phyloP scores from a whole-genome alignment of 1,140 invertebrate genomes.

The Conopomorpha cramerella region DNA sequence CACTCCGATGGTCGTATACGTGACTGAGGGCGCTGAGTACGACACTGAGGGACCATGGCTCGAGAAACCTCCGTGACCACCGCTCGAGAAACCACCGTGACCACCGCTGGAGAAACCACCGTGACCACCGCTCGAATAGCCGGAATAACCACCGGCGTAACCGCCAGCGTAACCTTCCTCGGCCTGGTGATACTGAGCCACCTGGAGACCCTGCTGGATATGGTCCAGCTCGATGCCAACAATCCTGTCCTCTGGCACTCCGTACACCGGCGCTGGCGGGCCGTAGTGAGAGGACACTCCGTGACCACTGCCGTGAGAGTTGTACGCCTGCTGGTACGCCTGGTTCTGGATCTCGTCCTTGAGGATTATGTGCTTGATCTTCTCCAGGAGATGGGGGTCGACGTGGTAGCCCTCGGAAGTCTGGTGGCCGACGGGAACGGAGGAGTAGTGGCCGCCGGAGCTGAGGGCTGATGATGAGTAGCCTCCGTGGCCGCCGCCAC shows the following conservation, averaged over 20 bases:
- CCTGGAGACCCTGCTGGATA: constrained; percentile 68
- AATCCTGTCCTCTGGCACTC: constrained; percentile 63
- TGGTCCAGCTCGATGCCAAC: constrained; percentile 69
- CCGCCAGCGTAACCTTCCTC: constrained; percentile 36
- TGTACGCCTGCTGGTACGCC: constrained; percentile 37
- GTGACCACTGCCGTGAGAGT: constrained; percentile 49
- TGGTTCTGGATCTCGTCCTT: constrained; percentile 74
- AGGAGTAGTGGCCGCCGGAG: constrained; percentile 72
- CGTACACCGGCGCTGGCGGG: constrained; percentile 57
- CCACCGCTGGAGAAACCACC: constrained; percentile 24
- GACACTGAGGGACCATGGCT: constrained; percentile 20
- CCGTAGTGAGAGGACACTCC: constrained; percentile 64
- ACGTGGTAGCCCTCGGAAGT: constrained; percentile 79
- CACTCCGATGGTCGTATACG: constrained; percentile 47
- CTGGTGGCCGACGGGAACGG: constrained; percentile 73
- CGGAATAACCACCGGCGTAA: constrained; percentile 22
- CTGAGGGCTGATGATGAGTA: constrained; percentile 34
- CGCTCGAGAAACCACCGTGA: constrained; percentile 11
- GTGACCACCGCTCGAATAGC: constrained; percentile 27
- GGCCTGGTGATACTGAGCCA: constrained; percentile 66
- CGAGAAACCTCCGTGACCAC: constrained; percentile 18
- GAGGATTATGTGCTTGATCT: constrained; percentile 79
- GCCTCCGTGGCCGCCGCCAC: constrained; percentile 44
- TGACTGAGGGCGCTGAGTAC: constrained; percentile 26
- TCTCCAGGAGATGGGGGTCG: constrained; percentile 75